Percentiles rank a stretch among this genome's conserved stretches.
phyloP scores from a whole-genome alignment of 2,888 invertebrate species.

The Apamea crenata region DNA sequence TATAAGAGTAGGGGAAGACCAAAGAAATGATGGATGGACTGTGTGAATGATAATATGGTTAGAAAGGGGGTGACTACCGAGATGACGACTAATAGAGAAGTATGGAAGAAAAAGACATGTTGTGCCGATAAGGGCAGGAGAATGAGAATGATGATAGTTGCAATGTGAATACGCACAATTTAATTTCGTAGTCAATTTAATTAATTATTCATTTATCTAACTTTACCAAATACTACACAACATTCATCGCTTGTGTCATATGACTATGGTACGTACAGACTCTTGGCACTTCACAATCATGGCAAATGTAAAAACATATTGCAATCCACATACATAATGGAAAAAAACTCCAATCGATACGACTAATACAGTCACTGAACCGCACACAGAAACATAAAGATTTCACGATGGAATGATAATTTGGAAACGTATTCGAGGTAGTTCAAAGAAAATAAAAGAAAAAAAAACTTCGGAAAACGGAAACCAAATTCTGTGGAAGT shows the following conservation, averaged over 20 bases:
- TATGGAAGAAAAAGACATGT: too few species aligned
- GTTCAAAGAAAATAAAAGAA: constrained; percentile 8
- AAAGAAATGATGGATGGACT: too few species aligned
- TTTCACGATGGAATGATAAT: not conserved
- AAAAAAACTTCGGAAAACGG: constrained; percentile 7
- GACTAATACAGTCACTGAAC: constrained; percentile 18
- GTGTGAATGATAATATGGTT: too few species aligned
- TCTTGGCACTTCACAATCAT: not conserved
- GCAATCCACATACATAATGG: not conserved
- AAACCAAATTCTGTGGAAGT: constrained; percentile 21
- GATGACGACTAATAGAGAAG: too few species aligned
- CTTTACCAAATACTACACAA: not conserved
- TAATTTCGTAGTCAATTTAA: not conserved
- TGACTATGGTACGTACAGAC: not conserved
- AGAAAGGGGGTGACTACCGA: too few species aligned
- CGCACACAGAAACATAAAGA: constrained; percentile 18
- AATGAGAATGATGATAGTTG: not conserved
- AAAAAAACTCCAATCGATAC: not conserved
- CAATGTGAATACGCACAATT: too few species aligned
- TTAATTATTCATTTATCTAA: not conserved
- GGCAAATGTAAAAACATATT: not conserved
- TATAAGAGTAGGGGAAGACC: too few species aligned
- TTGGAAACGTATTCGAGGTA: constrained; percentile 17
- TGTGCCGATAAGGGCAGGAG: too few species aligned
- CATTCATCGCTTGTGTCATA: not conserved